Evolutionary conservation across 2,113 vertebrate species (phyloP), one percentile per base, ranked within the genome.

Genomic region (Neomonachus schauinslandi): DNA sequence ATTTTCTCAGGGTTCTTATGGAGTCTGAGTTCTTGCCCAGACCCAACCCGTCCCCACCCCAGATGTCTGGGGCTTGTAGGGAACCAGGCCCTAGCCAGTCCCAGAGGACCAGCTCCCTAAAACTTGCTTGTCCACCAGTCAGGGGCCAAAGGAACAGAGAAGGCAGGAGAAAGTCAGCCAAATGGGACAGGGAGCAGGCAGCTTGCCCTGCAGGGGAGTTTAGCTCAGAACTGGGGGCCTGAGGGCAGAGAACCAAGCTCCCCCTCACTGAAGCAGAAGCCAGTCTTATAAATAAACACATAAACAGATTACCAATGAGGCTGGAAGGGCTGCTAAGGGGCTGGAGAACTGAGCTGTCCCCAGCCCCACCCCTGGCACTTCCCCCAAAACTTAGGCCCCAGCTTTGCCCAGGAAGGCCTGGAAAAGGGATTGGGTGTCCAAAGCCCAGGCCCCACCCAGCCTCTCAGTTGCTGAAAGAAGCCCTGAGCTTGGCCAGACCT

Each of bases 1-100:
- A 91, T 90, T 96, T 98, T 96, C 63, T 97, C 97, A 97, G 76
- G 90, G 93, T 94, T 97, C 95, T 95, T 94, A 87, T 83, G 76
- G 87, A 96, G 96, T 63, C 84, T 69, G 90, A 97, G 77, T 80
- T 96, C 55, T 42, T 97, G 83, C 57, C 90, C 87, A 95, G 90
- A 80, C 42, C 57, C 36, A 69, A 63, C 74, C 91, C 19, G 0
- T 89, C 81, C 80, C 79, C 92, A 94, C 63, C 93, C 85, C 97
- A 98, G 94, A 97, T 97, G 93, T 98, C 81, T 90, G 61, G 61
- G 61, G 84, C 31, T 94, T 95, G 55, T 87, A 79, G 28, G 80
- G 80, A 93, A 94, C 80, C 59, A 97, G 72, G 79, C 51, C 67
- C 63, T 81, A 77, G 61, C 67, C 74, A 76, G 61, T 93, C 85